These are phyloP conservation scores for Bovichtus diacanthus DNA, from an alignment of 2,797 vertebrate genomes.

Conservation along the genomic window DNA sequence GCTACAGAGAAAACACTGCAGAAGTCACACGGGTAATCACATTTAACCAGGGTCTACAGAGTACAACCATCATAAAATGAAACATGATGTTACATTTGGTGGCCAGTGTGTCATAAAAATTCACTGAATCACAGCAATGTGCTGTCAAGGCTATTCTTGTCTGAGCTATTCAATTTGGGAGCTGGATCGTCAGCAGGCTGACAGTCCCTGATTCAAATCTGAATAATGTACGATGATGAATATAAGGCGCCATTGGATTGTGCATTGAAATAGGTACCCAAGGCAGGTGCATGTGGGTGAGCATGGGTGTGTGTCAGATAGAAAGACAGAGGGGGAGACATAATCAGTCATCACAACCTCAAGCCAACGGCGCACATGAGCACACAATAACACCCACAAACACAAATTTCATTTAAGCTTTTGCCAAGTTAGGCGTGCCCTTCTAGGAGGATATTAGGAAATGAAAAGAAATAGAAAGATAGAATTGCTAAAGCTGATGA, in stretches of 20 bases:
- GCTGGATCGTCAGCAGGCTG: slow-evolving; percentile 71
- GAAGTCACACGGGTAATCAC: slow-evolving; percentile 53
- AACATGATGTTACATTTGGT: slow-evolving; percentile 48
- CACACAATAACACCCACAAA: slow-evolving; percentile 28
- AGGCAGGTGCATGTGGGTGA: slow-evolving; percentile 60
- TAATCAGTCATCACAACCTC: slow-evolving; percentile 43
- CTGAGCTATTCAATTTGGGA: slow-evolving; percentile 75
- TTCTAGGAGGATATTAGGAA: slow-evolving; percentile 14
- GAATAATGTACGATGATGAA: slow-evolving; percentile 83
- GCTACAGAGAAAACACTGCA: slow-evolving; percentile 49
- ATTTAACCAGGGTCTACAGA: slow-evolving; percentile 44
- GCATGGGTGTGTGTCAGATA: slow-evolving; percentile 23
- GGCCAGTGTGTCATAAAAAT: slow-evolving; percentile 52
- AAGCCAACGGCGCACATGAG: slow-evolving; percentile 7
- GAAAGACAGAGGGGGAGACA: slow-evolving; percentile 8
- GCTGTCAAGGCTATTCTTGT: slow-evolving; percentile 79
- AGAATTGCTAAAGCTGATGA: slow-evolving; percentile 32
- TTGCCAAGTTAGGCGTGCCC: slow-evolving; percentile 9
- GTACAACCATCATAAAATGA: slow-evolving; percentile 48
- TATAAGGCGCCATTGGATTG: slow-evolving; percentile 72
- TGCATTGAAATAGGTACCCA: slow-evolving; percentile 72
- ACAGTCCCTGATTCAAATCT: slow-evolving; percentile 81
- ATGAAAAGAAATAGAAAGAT: slow-evolving; percentile 17
- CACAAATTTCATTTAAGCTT: slow-evolving; percentile 13
- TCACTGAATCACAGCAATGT: slow-evolving; percentile 72